Base-by-base conservation (phyloP, 1,140 invertebrate species). In the Lordiphosa collinella region DNA sequence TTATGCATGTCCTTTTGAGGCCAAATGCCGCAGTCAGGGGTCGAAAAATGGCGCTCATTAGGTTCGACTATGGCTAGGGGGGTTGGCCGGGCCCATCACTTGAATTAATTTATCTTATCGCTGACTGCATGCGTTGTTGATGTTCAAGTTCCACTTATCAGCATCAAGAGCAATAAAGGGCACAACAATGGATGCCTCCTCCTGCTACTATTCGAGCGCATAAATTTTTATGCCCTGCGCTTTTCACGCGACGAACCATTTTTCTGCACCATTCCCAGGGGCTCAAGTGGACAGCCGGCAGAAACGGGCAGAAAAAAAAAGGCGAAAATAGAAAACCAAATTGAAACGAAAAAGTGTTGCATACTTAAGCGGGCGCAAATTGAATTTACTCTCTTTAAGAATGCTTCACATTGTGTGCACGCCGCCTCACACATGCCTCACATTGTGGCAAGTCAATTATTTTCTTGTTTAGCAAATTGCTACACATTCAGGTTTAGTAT, bases 61-160 rank as follows among this genome's bases (percentile, higher is more conserved):
- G 52, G 47, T 59, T 49, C 29, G 67, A 2, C 16, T 12, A 53
- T 52, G 16, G 25, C 9, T 25, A n/a, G 29, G 22, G 44, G 55
- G 56, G 58, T 37, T 14, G 35, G 34, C 25, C 36, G 49, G n/a
- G n/a, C 37, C 53, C 37, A 43, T 44, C 46, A 70, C 75, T 80
- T 80, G 71, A 82, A 80, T 80, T 82, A 82, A 82, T 82, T 82
- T 82, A 82, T 84, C 78, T 82, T 76, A 72, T 84, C 62, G 62
- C 48, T 48, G 36, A 58, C 52, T 82, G 62, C 72, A 67, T 71
- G 76, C 75, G 64, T 82, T 80, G 70, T 75, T 82, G 76, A 71
- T 61, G 70, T 68, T 80, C 66, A 60, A 80, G 76, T 75, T 75
- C 76, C 71, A 80, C 75, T 80, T 80, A 80, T 79, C 63, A 64